Percentiles rank a stretch among this genome's conserved stretches.
Evolutionary conservation across 2,888 invertebrate species (phyloP).

Genomic region (Epinotia nisella): DNA sequence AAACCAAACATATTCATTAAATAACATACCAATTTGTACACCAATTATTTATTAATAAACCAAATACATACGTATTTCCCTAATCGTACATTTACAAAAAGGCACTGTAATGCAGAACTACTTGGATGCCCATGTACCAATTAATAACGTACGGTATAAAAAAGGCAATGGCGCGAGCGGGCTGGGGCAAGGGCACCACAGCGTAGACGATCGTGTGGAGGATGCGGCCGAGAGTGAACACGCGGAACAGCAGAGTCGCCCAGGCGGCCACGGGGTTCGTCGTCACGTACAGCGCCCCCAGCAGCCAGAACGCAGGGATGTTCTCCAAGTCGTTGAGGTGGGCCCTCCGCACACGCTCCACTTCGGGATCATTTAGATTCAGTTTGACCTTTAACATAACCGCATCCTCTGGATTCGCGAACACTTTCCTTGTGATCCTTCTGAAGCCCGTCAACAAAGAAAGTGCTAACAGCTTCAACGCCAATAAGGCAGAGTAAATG

Average conservation of each 20-base stretch:
- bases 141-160: constrained; percentile 43
- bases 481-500: constrained; percentile 42
- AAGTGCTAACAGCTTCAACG: constrained; percentile 39
- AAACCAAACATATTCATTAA: too few relatives aligned
- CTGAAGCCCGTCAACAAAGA: constrained; percentile 26
- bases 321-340: constrained; percentile 87
- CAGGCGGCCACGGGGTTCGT: constrained; percentile 73
- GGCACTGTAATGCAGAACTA: constrained; percentile 38
- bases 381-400: constrained; percentile 57
- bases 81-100: constrained; percentile 23
- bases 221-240: constrained; percentile 75
- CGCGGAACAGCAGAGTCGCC: constrained; percentile 61
- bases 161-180: constrained; percentile 42
- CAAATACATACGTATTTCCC: neutral
- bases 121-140: constrained; percentile 45
- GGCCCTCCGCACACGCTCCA: constrained; percentile 82
- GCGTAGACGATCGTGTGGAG: constrained; percentile 85
- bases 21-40: too few relatives aligned
- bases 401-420: constrained; percentile 52
- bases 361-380: constrained; percentile 72
- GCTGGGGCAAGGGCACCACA: constrained; percentile 78
- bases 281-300: constrained; percentile 78
- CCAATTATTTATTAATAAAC: too few relatives aligned
- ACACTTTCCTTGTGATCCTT: constrained; percentile 51
- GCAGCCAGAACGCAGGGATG: constrained; percentile 80